phyloP scores from a whole-genome alignment of 2,888 invertebrate species.

The Melieria crassipennis region DNA sequence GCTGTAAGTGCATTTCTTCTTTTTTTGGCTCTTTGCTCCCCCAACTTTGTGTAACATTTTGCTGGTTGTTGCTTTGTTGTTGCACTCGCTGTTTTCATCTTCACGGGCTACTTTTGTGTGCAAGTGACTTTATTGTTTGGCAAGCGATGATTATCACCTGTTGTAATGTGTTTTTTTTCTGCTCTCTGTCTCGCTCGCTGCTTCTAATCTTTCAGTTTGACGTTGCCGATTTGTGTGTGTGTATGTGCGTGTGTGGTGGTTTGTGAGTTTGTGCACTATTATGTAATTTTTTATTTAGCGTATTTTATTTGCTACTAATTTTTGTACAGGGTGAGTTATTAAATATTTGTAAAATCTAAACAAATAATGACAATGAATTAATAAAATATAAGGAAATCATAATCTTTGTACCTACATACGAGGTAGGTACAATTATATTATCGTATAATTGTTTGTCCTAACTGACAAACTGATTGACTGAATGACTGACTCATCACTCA shows the following conservation, averaged over 20 bases:
- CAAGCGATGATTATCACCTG: constrained; percentile 31
- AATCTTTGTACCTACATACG: too few relatives aligned
- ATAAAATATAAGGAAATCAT: too few relatives aligned
- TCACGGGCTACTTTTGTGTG: constrained; percentile 16
- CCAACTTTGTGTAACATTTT: constrained; percentile 1
- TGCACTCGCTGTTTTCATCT: neutral
- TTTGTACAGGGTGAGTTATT: neutral
- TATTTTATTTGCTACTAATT: neutral
- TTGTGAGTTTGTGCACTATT: neutral
- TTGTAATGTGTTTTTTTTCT: constrained; percentile 21
- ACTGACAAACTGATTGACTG: too few relatives aligned
- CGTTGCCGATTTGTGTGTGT: constrained; percentile 1
- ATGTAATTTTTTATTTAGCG: constrained; percentile 7
- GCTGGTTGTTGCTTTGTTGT: neutral
- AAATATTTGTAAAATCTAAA: neutral
- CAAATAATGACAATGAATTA: too few relatives aligned
- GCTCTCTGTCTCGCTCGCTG: too few relatives aligned
- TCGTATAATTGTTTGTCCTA: too few relatives aligned
- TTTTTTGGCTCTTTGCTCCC: neutral
- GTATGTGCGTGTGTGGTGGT: neutral
- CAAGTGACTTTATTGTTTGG: constrained; percentile 28
- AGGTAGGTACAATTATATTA: too few relatives aligned
- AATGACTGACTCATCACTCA: too few relatives aligned
- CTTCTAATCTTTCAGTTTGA: neutral
- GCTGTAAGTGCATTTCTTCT: neutral